Base-by-base conservation (phyloP, 1,140 invertebrate genomes). In the Periplaneta americana region DNA sequence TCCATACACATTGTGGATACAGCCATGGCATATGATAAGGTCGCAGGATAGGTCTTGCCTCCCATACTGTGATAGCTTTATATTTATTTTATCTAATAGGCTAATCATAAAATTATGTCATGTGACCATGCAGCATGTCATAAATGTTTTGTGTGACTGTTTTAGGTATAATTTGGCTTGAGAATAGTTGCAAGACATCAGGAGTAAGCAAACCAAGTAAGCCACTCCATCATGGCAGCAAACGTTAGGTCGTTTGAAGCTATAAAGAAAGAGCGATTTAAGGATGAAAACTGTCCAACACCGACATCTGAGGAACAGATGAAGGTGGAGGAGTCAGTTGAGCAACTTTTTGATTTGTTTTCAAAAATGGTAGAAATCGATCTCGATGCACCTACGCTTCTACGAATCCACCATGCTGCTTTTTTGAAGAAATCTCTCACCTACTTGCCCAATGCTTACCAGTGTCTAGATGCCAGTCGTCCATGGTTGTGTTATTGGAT, bases 401-500 rank as follows among this genome's bases (percentile, higher is more conserved):
- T 91, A 35, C 91, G 91, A 86, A 88, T 92, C 75, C 88, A 90
- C 83, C 96, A 97, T 85, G 89, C 91, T 80, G 85, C 89, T 81
- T 94, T 94, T 87, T 89, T 98, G 79, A 93, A 93, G 85, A 91
- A 91, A 84, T 94, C 92, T 84, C 86, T 98, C 34, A 89, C 87
- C 80, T 87, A 91, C 86, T 88, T 98, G 78, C 92, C 93, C 48
- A 87, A 88, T 35, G 89, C 90, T 75, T 96, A 96, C 80, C 84
- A 95, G 92, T 93, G 93, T 87, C 89, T 99, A 79, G 97, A 99
- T 91, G 95, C 95, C n/a, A 98, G 97, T 87, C 91, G 96, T 84
- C 93, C 98, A 9, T 99, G 98, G 98, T 88, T 98, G 34, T 95
- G 97, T 86, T 99, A 98, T 87, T 99, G 98, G 98, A 97, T 97